Conservation (phyloP, 1,140 invertebrate species). For the Tetramorium parvispinum region DNA sequence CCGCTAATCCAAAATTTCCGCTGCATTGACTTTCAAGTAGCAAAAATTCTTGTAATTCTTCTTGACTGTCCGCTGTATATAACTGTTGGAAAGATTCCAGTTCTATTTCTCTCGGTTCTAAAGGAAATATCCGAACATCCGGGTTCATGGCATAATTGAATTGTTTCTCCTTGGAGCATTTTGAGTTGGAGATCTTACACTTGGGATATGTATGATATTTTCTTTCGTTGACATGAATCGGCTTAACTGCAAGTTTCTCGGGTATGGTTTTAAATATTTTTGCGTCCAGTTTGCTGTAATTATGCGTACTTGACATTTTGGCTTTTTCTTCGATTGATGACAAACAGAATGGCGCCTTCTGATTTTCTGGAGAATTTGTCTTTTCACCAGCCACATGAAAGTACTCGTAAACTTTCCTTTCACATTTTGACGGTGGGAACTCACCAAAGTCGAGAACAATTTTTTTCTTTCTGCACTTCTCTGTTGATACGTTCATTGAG, state of each 20-base stretch:
- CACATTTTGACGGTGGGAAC: conserved; percentile 75
- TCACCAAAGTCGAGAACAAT: conserved; percentile 78
- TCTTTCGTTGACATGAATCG: conserved; percentile 75
- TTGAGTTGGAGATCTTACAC: conserved; percentile 81
- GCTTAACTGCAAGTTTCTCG: background rate
- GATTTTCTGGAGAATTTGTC: conserved; percentile 18
- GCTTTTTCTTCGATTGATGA: conserved; percentile 88
- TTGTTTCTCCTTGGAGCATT: conserved; percentile 73
- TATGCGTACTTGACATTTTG: conserved; percentile 85
- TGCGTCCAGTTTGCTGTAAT: background rate
- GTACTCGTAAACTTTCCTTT: conserved; percentile 44
- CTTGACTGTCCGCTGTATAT: conserved; percentile 88
- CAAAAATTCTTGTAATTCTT: conserved; percentile 89
- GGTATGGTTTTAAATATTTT: background rate
- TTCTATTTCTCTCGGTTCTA: conserved; percentile 88
- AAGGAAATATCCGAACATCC: conserved; percentile 82
- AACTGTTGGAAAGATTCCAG: conserved; percentile 87
- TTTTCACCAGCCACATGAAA: conserved; percentile 7
- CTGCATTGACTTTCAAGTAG: conserved; percentile 88
- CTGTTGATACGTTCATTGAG: background rate
- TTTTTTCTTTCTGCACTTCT: conserved; percentile 67
- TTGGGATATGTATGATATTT: conserved; percentile 87
- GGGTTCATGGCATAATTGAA: conserved; percentile 80
- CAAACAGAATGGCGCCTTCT: conserved; percentile 78
- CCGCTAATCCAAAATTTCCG: conserved; percentile 84